Conservation (phyloP, 1,140 invertebrate genomes). For the Hycleus cichorii region DNA sequence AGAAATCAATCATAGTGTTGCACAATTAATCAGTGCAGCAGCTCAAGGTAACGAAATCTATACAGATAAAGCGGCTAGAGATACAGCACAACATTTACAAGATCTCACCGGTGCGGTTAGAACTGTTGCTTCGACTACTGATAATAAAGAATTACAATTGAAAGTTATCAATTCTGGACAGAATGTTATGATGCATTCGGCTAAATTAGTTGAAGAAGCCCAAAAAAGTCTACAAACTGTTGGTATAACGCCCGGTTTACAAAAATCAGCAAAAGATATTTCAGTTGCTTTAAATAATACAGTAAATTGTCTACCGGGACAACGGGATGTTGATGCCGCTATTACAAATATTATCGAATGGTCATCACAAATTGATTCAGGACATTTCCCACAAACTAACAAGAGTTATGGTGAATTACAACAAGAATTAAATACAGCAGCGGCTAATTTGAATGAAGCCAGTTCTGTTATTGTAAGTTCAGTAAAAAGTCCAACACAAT, state of each 20-base stretch:
- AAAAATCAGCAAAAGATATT: slow-evolving; percentile 52
- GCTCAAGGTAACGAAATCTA: slow-evolving; percentile 78
- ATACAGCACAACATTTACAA: slow-evolving; percentile 69
- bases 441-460: slow-evolving; percentile 73
- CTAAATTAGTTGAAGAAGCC: slow-evolving; percentile 71
- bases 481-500: slow-evolving; percentile 56
- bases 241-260: slow-evolving; percentile 50
- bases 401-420: slow-evolving; percentile 79
- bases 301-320: slow-evolving; percentile 78
- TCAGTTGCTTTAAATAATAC: slow-evolving; percentile 52
- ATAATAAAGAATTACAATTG: slow-evolving; percentile 53
- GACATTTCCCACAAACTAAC: slow-evolving; percentile 62
- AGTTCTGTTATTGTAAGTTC: slow-evolving; percentile 71
- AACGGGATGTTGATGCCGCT: slow-evolving; percentile 81
- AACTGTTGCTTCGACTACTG: slow-evolving; percentile 60
- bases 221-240: slow-evolving; percentile 56
- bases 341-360: slow-evolving; percentile 74
- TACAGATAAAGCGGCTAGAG: slow-evolving; percentile 72
- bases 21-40: slow-evolving; percentile 78
- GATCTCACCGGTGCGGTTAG: slow-evolving; percentile 57
- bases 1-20: slow-evolving; percentile 60
- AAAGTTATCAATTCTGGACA: slow-evolving; percentile 65
- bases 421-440: slow-evolving; percentile 72
- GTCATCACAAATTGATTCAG: slow-evolving; percentile 61
- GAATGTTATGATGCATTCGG: slow-evolving; percentile 71